These are phyloP conservation scores for Onychostoma macrolepis DNA, from an alignment of 2,113 vertebrate species.

Conservation along the genomic window DNA sequence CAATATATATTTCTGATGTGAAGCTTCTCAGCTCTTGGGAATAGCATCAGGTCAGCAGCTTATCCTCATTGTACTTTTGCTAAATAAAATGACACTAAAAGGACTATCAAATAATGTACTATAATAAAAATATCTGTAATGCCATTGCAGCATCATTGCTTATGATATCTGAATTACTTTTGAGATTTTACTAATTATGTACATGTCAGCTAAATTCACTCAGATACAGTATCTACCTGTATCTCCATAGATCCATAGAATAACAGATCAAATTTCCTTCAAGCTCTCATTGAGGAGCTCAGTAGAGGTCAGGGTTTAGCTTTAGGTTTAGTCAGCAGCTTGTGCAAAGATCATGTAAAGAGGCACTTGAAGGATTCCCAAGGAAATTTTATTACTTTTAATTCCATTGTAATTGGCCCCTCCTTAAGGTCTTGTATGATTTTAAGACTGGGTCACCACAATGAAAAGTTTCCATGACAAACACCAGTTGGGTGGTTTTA, in stretches of 20 bases:
- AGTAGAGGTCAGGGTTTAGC: too few species aligned
- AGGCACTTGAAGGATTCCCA: background rate
- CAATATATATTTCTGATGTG: background rate
- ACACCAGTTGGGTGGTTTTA: background rate
- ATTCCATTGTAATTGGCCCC: background rate
- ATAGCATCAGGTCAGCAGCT: background rate
- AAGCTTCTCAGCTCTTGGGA: background rate
- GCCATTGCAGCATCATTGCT: background rate
- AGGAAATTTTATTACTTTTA: background rate
- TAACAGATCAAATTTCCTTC: background rate
- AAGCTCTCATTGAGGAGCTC: background rate
- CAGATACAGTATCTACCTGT: background rate
- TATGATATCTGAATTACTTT: background rate
- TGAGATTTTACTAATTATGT: background rate
- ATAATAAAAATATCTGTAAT: background rate
- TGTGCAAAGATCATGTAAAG: background rate
- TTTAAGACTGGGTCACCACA: background rate
- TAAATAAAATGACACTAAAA: background rate
- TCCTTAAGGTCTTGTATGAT: background rate
- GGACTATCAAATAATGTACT: background rate
- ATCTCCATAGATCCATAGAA: background rate
- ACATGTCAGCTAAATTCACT: background rate
- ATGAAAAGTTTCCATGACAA: slow-evolving; percentile 29
- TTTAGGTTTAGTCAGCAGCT: background rate
- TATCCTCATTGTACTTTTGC: background rate